These are phyloP conservation scores for Oscheius sp. DNA, from an alignment of 2,888 invertebrate genomes.

Conservation along the genomic window DNA sequence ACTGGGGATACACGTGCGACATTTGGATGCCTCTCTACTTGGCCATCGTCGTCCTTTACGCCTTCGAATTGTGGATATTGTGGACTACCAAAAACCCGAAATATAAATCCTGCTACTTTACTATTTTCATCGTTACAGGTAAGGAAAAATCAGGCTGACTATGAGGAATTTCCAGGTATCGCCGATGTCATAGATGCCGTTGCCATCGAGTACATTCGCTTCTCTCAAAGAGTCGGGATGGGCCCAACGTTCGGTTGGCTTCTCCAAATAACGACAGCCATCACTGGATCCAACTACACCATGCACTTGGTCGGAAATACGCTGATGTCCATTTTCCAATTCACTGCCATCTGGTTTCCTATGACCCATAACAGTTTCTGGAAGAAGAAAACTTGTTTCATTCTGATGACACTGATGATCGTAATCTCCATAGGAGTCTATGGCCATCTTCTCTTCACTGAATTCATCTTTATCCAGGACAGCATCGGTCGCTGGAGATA, in stretches of 20 bases:
- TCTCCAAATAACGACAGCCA: conserved; percentile 18
- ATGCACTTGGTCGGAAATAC: conserved; percentile 10
- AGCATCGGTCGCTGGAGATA: conserved; percentile 13
- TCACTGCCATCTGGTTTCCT: conserved; percentile 27
- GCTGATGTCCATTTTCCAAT: conserved; percentile 16
- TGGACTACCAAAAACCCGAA: conserved; percentile 9
- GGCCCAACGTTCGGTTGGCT: conserved; percentile 13
- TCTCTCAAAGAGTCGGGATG: conserved; percentile 24
- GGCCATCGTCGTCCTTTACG: conserved; percentile 1
- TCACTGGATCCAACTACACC: conserved; percentile 23
- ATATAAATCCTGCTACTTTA: neutral
- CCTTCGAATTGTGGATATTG: conserved; percentile 3
- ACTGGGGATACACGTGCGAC: conserved; percentile 20
- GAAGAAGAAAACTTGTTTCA: neutral
- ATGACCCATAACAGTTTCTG: conserved; percentile 7
- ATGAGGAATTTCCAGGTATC: neutral
- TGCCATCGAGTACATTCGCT: conserved; percentile 27
- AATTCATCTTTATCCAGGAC: conserved; percentile 12
- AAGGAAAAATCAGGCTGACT: neutral
- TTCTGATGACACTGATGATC: neutral
- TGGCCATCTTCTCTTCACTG: conserved; percentile 23
- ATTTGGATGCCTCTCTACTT: conserved; percentile 6
- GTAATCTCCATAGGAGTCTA: neutral
- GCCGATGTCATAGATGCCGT: conserved; percentile 19
- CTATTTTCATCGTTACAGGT: conserved; percentile 12